A percentile compares a stretch with the other conserved stretches of the same genome.
These are phyloP conservation scores for Marasmarcha lunaedactyla DNA, from an alignment of 2,888 invertebrate species.

Conservation along the genomic window DNA sequence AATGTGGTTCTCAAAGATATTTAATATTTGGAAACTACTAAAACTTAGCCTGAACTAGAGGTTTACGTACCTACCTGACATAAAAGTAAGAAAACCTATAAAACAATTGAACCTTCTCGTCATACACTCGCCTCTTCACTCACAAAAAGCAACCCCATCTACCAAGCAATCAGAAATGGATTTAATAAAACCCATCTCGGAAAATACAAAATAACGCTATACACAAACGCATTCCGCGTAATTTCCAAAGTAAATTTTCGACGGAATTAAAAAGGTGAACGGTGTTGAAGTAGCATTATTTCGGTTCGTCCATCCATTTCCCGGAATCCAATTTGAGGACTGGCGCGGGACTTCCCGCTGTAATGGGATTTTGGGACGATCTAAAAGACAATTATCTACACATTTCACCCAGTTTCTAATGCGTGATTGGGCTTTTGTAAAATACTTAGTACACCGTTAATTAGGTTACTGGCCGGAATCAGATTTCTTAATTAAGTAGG, in stretches of 20 bases:
- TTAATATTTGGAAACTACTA: too few species aligned
- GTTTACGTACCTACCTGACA: too few species aligned
- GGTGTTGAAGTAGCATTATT: conserved; percentile 40
- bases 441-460: conserved; percentile 11
- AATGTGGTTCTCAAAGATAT: too few species aligned
- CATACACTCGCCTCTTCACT: too few species aligned
- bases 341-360: conserved; percentile 34
- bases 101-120: too few species aligned
- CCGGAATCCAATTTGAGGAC: conserved; percentile 50
- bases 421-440: conserved; percentile 20
- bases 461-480: conserved; percentile 1
- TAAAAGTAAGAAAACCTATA: too few species aligned
- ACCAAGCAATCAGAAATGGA: too few species aligned
- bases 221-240: not conserved
- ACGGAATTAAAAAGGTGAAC: conserved; percentile 37
- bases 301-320: conserved; percentile 34
- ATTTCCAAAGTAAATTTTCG: conserved; percentile 23
- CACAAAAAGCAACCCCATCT: too few species aligned
- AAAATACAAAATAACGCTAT: too few species aligned
- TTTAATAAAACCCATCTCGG: too few species aligned
- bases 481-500: too few species aligned
- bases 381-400: conserved; percentile 42
- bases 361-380: conserved; percentile 49
- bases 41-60: too few species aligned
- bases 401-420: conserved; percentile 25